Conservation (phyloP, 2,888 invertebrate species). For the Endotricha flammealis region DNA sequence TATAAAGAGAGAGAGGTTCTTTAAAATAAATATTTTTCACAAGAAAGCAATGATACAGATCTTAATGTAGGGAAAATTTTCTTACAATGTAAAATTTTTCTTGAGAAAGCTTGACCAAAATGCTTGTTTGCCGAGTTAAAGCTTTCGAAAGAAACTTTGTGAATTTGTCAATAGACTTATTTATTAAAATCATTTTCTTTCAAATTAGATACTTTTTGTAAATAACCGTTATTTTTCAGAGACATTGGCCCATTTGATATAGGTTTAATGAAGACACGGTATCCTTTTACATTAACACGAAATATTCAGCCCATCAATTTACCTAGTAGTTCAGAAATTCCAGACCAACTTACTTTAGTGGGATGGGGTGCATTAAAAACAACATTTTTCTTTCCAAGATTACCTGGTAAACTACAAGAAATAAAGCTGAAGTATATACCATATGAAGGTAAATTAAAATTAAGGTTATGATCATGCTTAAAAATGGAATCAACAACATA, state of each 20-base stretch:
- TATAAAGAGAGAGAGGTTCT: too few species aligned
- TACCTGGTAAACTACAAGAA: slow-evolving; percentile 65
- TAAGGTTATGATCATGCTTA: too few species aligned
- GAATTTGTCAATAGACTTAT: too few species aligned
- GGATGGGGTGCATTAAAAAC: slow-evolving; percentile 74
- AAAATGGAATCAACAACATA: too few species aligned
- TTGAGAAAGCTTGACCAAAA: too few species aligned
- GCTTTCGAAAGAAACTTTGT: too few species aligned
- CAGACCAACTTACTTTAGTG: slow-evolving; percentile 41
- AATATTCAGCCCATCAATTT: slow-evolving; percentile 63
- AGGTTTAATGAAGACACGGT: slow-evolving; percentile 60
- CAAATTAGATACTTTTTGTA: background rate
- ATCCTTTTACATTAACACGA: slow-evolving; percentile 46
- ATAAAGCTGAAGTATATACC: slow-evolving; percentile 55
- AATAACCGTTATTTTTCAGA: slow-evolving; percentile 33
- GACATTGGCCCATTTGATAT: slow-evolving; percentile 74
- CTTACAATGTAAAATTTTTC: too few species aligned
- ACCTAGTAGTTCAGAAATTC: slow-evolving; percentile 42
- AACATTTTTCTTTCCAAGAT: slow-evolving; percentile 46
- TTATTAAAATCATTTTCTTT: background rate
- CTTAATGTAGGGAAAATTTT: too few species aligned
- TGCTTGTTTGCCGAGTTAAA: too few species aligned
- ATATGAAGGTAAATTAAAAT: slow-evolving; percentile 56
- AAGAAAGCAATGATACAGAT: too few species aligned
- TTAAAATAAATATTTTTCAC: too few species aligned